Evolutionary conservation across 2,113 vertebrate genomes (phyloP).

Genomic region (Petroica traversi): DNA sequence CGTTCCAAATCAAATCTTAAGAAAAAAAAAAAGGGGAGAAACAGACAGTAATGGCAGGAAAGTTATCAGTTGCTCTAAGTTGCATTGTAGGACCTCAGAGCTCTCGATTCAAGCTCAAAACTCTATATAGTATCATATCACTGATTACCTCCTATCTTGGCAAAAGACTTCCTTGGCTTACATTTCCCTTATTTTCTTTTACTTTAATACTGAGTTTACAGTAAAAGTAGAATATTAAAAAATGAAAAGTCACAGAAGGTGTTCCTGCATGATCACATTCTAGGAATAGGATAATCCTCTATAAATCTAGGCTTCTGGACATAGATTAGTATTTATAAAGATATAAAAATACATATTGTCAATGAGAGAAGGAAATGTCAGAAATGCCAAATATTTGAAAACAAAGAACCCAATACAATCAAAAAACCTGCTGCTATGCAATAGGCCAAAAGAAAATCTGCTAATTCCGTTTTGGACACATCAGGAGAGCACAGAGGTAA

Average conservation of each 20-base stretch:
- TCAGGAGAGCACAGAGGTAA: background rate
- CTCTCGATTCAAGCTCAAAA: background rate
- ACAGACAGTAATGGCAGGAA: background rate
- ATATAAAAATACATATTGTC: background rate
- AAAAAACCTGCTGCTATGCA: background rate
- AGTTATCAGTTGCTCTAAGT: background rate
- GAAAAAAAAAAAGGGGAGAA: background rate
- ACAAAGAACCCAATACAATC: background rate
- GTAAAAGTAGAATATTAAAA: background rate
- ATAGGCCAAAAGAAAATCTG: background rate
- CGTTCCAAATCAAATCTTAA: background rate
- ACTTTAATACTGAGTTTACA: background rate
- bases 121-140: rapidly evolving
- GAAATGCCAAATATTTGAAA: background rate
- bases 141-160: background rate
- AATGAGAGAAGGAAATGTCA: background rate
- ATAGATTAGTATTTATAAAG: background rate
- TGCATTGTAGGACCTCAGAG: background rate
- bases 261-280: background rate
- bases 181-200: background rate
- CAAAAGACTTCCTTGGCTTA: background rate
- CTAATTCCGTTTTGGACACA: background rate
- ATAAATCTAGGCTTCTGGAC: background rate
- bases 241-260: background rate
- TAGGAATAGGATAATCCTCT: background rate